These are phyloP conservation scores for Halcyon chelicuti DNA, from an alignment of 2,797 vertebrate genomes.

Conservation along the genomic window DNA sequence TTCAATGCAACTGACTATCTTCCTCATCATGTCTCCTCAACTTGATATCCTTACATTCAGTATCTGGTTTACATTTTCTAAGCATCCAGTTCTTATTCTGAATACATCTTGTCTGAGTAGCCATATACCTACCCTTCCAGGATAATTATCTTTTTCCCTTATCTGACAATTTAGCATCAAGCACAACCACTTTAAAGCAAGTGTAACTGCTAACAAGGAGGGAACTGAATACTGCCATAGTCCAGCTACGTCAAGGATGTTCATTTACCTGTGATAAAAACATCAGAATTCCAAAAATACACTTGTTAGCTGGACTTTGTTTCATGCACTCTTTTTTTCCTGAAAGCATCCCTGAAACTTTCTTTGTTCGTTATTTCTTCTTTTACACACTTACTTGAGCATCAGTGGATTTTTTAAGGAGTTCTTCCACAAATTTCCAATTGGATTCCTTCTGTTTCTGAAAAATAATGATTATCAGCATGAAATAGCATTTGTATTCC, in stretches of 20 bases:
- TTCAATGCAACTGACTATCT: slow-evolving; percentile 80
- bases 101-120: slow-evolving; percentile 78
- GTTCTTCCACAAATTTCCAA: slow-evolving; percentile 90
- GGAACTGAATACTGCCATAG: slow-evolving; percentile 4
- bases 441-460: slow-evolving; percentile 88
- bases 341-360: slow-evolving; percentile 18
- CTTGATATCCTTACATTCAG: slow-evolving; percentile 70
- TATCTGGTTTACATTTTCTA: slow-evolving; percentile 74
- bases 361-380: background rate
- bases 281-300: slow-evolving; percentile 28
- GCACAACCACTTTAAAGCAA: slow-evolving; percentile 68
- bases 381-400: slow-evolving; percentile 83
- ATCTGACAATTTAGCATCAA: slow-evolving; percentile 74
- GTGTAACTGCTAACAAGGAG: slow-evolving; percentile 56
- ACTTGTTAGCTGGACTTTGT: background rate
- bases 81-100: slow-evolving; percentile 76
- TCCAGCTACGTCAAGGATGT: slow-evolving; percentile 5
- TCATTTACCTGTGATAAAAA: slow-evolving; percentile 52
- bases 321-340: slow-evolving; percentile 18
- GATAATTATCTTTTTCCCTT: slow-evolving; percentile 77
- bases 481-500: background rate
- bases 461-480: slow-evolving; percentile 37
- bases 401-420: slow-evolving; percentile 88
- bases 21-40: slow-evolving; percentile 76
- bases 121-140: slow-evolving; percentile 55